A percentile compares a stretch with the other conserved stretches of the same genome.
Evolutionary conservation across 2,113 vertebrate genomes (phyloP).

Genomic region (Ophthalmolycus amberensis): DNA sequence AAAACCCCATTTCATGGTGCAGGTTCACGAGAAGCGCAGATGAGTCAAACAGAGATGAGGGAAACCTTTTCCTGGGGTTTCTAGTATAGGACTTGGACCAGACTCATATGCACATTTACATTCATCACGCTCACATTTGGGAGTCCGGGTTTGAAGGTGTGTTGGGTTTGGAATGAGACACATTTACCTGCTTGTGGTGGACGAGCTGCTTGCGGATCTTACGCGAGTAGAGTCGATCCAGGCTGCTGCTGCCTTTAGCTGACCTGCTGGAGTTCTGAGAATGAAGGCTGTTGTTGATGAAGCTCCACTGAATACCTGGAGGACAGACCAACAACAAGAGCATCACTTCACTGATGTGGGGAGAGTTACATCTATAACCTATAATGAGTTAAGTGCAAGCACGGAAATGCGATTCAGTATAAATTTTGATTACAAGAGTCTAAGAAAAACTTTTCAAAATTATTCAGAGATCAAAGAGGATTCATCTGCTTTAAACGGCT

Average conservation of each 20-base stretch:
- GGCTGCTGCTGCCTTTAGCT: slow-evolving; percentile 95
- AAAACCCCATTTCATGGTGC: not conserved
- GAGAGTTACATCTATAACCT: not conserved
- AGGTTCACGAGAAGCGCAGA: not conserved
- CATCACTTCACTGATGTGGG: not conserved
- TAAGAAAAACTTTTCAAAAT: not conserved
- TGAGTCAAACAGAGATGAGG: not conserved
- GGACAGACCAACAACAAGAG: not conserved
- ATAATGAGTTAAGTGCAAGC: not conserved
- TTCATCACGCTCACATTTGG: not conserved
- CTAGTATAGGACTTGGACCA: not conserved
- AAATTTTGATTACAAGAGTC: not conserved
- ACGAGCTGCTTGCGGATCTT: slow-evolving; percentile 99
- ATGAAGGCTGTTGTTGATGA: slow-evolving; percentile 98
- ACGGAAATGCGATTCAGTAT: not conserved
- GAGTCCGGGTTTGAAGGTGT: not conserved
- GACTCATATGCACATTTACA: not conserved
- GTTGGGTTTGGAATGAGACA: slow-evolving; percentile 53
- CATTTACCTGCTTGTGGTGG: slow-evolving; percentile 98
- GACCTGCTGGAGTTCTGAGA: slow-evolving; percentile 92
- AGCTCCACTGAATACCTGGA: slow-evolving; percentile 97
- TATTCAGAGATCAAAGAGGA: not conserved
- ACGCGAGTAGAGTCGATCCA: slow-evolving; percentile 95
- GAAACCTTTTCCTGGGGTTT: not conserved
- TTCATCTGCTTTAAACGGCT: not conserved